These are phyloP conservation scores for Equus quagga DNA, from an alignment of 2,113 vertebrate species.

Conservation along the genomic window DNA sequence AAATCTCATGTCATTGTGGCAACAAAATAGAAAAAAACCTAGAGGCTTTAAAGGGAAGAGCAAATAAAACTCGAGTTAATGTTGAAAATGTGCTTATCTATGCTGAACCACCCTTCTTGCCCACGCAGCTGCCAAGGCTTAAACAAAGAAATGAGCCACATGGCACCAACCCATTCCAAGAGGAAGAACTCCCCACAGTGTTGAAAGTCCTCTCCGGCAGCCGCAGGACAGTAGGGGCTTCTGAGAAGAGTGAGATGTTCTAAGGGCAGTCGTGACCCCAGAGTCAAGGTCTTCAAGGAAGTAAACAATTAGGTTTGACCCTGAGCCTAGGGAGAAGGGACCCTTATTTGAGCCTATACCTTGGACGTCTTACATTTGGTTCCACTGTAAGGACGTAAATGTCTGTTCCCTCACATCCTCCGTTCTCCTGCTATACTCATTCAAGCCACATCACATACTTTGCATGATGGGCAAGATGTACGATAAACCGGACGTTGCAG, in stretches of 20 bases:
- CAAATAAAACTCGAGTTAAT: neutral
- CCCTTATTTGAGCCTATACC: neutral
- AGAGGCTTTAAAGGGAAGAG: neutral
- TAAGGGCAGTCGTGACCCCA: neutral
- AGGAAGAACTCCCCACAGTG: neutral
- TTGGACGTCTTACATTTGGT: neutral
- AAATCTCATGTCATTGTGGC: neutral
- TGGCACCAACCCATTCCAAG: neutral
- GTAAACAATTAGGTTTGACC: neutral
- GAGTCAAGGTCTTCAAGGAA: neutral
- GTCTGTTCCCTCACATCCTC: neutral
- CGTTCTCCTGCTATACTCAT: accelerated
- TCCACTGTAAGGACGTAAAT: neutral
- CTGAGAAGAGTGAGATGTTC: neutral
- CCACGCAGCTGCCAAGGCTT: neutral
- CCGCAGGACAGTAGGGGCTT: neutral
- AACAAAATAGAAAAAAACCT: neutral
- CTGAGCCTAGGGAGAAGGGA: neutral
- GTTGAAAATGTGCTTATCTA: neutral
- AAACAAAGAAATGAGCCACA: neutral
- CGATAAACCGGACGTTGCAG: neutral
- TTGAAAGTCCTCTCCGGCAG: neutral
- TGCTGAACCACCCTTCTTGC: neutral
- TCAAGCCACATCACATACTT: neutral
- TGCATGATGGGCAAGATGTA: neutral